Evolutionary conservation across 2,888 invertebrate species (phyloP).

Genomic region (Drosophila antonietae): DNA sequence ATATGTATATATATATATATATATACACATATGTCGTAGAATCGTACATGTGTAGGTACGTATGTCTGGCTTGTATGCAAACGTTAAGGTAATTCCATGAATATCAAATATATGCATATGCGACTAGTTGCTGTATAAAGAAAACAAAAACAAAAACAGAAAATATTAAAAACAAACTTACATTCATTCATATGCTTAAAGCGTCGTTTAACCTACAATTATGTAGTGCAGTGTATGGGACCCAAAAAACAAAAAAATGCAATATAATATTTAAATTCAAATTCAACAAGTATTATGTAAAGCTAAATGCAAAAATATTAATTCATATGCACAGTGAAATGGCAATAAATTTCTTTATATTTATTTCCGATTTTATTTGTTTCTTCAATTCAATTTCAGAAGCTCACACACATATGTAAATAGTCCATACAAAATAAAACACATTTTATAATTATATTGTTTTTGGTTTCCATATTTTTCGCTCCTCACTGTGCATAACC

Average conservation of each 20-base stretch:
- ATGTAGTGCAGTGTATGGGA: conserved; percentile 64
- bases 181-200: conserved; percentile 46
- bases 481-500: conserved; percentile 59
- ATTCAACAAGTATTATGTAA: conserved; percentile 26
- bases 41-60: conserved; percentile 37
- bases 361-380: neutral
- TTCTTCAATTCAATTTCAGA: neutral
- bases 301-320: conserved; percentile 31
- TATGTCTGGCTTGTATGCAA: conserved; percentile 34
- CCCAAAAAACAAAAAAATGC: conserved; percentile 14
- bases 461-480: neutral
- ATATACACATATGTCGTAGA: conserved; percentile 28
- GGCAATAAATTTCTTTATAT: neutral
- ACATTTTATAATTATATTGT: neutral
- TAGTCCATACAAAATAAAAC: neutral
- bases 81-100: conserved; percentile 34
- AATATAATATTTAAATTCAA: conserved; percentile 3
- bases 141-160: neutral
- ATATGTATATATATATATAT: neutral
- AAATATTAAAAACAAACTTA: neutral
- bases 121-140: conserved; percentile 52
- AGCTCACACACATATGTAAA: neutral
- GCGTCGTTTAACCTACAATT: conserved; percentile 45
- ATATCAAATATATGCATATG: conserved; percentile 46
- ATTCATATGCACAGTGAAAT: conserved; percentile 55